A percentile compares a stretch with the other conserved stretches of the same genome.
These are phyloP conservation scores for Stigmatopora argus DNA, from an alignment of 2,113 vertebrate genomes.

Conservation along the genomic window DNA sequence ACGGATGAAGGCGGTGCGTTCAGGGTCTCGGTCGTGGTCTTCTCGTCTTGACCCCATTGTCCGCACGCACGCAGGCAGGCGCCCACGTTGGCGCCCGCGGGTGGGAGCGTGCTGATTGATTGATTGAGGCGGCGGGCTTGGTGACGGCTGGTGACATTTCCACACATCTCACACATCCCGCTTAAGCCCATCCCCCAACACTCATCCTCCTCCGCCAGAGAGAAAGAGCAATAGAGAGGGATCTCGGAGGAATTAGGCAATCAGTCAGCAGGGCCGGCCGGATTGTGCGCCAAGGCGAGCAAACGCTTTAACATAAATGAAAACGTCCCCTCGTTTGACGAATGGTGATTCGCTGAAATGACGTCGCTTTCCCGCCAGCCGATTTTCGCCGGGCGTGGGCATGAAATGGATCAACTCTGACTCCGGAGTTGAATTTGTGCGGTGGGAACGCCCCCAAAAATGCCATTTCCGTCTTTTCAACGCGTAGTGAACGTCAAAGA, in stretches of 20 bases:
- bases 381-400: neutral
- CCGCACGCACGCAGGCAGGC: conserved; percentile 10
- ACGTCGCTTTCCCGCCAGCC: neutral
- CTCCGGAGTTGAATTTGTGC: neutral
- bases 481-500: no score
- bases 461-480: neutral
- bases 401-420: neutral
- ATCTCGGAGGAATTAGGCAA: conserved; percentile 57
- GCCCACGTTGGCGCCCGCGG: conserved; percentile 13
- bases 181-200: conserved; percentile 30
- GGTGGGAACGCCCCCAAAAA: neutral
- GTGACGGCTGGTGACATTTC: conserved; percentile 59
- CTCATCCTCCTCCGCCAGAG: conserved; percentile 1
- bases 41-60: conserved; percentile 22
- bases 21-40: conserved; percentile 35
- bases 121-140: conserved; percentile 57
- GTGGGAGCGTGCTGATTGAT: conserved; percentile 48
- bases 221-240: conserved; percentile 28
- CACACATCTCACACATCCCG: conserved; percentile 54
- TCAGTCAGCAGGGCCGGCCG: conserved; percentile 33
- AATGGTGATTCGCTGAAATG: neutral
- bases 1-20: conserved; percentile 19
- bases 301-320: conserved; percentile 13
- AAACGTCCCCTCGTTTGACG: neutral
- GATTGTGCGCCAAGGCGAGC: conserved; percentile 4